Evolutionary conservation across 2,113 vertebrate species (phyloP).

Genomic region (Lates calcarifer): DNA sequence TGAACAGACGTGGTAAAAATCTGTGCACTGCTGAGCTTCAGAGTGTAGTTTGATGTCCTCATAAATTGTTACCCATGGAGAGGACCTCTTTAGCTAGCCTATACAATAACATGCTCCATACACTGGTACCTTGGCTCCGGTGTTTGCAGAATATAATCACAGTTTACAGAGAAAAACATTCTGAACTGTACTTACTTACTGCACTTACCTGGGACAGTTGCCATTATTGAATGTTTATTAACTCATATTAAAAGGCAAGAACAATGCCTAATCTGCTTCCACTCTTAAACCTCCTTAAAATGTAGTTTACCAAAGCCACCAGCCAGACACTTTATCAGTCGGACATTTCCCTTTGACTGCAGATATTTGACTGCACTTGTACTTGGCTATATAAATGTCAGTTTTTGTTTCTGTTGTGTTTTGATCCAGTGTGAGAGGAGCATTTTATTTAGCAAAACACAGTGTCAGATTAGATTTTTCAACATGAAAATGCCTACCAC

Average conservation of each 20-base stretch:
- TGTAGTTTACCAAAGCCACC: not conserved
- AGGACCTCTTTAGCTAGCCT: not conserved
- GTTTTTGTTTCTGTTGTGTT: not conserved
- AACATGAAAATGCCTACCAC: not conserved
- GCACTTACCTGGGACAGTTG: conserved; percentile 1
- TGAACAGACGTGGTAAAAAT: not conserved
- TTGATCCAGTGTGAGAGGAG: not conserved
- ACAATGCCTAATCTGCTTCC: conserved; percentile 14
- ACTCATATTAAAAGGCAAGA: conserved; percentile 1
- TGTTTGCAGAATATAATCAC: not conserved
- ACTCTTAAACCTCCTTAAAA: not conserved
- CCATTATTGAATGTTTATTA: conserved; percentile 8
- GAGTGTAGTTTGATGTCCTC: not conserved
- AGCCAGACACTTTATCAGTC: not conserved
- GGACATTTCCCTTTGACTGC: conserved; percentile 13
- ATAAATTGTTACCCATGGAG: not conserved
- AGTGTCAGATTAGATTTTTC: not conserved
- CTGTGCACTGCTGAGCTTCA: not conserved
- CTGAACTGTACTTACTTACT: conserved; percentile 24
- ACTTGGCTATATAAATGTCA: not conserved
- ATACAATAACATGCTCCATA: not conserved
- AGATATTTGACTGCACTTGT: not conserved
- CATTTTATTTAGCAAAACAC: not conserved
- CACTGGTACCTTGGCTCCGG: not conserved
- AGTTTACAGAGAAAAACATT: not conserved